phyloP scores from a whole-genome alignment of 1,140 invertebrate species.

The Magallana angulata region DNA sequence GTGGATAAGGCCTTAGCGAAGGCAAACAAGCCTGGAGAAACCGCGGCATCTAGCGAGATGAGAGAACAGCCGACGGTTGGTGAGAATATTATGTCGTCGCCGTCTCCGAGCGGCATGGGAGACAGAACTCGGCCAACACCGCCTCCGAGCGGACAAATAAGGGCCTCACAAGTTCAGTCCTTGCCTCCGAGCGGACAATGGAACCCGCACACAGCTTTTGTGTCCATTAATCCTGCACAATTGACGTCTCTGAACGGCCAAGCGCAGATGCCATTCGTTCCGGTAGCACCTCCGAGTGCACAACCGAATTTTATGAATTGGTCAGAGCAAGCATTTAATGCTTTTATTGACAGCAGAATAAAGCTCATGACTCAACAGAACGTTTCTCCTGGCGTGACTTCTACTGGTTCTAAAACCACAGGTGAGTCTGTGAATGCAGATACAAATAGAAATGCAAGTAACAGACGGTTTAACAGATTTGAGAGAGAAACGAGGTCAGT shows the following conservation, averaged over 20 bases:
- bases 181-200: slow-evolving; percentile 4
- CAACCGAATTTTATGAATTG: background rate
- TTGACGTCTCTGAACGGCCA: background rate
- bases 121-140: too few species aligned
- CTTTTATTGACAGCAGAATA: background rate
- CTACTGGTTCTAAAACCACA: background rate
- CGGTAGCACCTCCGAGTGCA: background rate
- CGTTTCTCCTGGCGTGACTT: too few species aligned
- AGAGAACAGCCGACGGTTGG: background rate
- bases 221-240: background rate
- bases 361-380: background rate
- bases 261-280: background rate
- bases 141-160: background rate
- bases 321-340: background rate
- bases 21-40: background rate
- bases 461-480: background rate
- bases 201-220: background rate
- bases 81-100: background rate
- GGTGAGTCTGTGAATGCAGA: background rate
- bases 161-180: background rate
- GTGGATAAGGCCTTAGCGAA: background rate
- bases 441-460: background rate
- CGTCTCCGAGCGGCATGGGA: background rate
- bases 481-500: background rate
- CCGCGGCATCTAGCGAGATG: background rate